Evolutionary conservation across 2,888 invertebrate species (phyloP), one percentile per base, ranked within the genome.

Genomic region (Candidula unifasciata): DNA sequence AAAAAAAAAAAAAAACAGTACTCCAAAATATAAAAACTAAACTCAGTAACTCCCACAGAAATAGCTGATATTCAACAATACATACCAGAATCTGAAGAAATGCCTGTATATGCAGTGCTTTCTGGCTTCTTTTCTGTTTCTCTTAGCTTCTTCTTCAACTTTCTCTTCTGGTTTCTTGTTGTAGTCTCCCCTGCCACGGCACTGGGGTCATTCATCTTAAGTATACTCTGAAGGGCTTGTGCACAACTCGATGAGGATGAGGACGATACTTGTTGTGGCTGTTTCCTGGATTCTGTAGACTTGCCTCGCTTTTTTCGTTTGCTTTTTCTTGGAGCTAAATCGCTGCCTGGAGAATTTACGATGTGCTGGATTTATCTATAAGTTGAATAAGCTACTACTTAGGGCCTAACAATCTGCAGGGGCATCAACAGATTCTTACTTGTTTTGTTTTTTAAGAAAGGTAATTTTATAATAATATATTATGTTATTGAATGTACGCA

Each of bases 71-170:
- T 30, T n/a, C 3, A 44, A 21, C 68, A 44, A 60, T 73, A 66
- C 71, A 60, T 76, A 82, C 76, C 44, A 0, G 82, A 74, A 27
- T 76, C 82, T 30, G 69, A 76, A 30, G 52, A 16, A 44, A 82
- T 71, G 30, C 71, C 80, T 57, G 80, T 57, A 33, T 54, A 68
- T 68, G 52, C n/a, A n/a, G 30, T 30, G 27, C 27, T 81, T 3
- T 57, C 33, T 57, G 57, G 3, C 35, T 44, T 81, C 68, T 37
- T 60, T 27, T 76, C 52, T 24, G 18, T 35, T 8, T 60, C 52
- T 27, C 44, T 60, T n/a, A 30, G 60, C 24, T 64, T 82, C 27
- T 66, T 82, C 71, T 82, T 82, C 30, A 74, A 37, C 37, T 79
- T 83, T 30, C 37, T 84, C 66, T 35, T 80, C 10, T 80, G 74